Conservation (phyloP, 2,797 vertebrate genomes). For the Semotilus atromaculatus region DNA sequence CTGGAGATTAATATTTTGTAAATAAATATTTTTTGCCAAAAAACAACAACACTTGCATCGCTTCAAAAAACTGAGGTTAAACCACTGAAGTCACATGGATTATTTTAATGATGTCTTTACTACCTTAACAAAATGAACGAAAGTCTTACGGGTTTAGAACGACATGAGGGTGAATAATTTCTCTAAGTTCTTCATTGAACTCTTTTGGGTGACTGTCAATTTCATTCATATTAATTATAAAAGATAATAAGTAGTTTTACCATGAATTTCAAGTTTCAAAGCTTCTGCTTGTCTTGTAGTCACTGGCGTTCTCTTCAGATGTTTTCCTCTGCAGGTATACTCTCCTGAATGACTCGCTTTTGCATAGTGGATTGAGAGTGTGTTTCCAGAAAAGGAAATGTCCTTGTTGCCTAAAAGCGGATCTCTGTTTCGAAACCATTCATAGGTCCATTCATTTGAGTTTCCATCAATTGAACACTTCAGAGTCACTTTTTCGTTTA, state of each 20-base stretch:
- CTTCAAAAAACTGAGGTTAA: too few species aligned
- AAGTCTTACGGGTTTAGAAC: too few species aligned
- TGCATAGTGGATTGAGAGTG: not conserved
- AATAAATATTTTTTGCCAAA: too few species aligned
- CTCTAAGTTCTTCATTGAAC: not conserved
- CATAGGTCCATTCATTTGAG: constrained; percentile 39
- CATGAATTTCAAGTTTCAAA: not conserved
- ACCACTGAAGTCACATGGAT: too few species aligned
- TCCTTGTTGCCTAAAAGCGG: not conserved
- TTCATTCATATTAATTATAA: too few species aligned
- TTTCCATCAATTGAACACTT: constrained; percentile 10
- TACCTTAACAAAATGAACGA: too few species aligned
- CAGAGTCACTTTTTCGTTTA: constrained; percentile 48
- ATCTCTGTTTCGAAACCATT: not conserved
- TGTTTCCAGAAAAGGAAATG: not conserved
- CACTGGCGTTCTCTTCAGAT: not conserved
- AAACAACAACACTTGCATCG: too few species aligned
- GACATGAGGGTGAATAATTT: too few species aligned
- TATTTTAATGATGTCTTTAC: too few species aligned
- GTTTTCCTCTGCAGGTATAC: not conserved
- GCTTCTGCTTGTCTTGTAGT: not conserved
- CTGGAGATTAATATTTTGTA: too few species aligned
- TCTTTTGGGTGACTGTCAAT: not conserved
- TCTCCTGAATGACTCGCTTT: not conserved
- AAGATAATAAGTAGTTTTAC: not conserved